These are phyloP conservation scores for Aphrocallistes beatrix DNA, from an alignment of 37 sponge, comb jelly and placozoan genomes.

Conservation along the genomic window DNA sequence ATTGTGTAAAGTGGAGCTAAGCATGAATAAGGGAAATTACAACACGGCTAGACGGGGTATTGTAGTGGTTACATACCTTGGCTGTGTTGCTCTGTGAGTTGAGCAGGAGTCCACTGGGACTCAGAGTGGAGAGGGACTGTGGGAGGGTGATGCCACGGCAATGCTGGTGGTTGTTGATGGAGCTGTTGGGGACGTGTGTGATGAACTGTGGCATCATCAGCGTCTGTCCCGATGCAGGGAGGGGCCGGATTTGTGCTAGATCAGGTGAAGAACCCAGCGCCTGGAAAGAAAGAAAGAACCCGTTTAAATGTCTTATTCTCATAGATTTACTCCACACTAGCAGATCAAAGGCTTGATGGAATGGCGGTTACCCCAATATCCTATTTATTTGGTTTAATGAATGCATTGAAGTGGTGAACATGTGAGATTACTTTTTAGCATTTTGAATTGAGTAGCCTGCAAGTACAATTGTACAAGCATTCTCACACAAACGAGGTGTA, in stretches of 20 bases:
- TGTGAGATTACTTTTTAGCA: no score
- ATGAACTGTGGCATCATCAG: neutral
- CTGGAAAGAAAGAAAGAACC: neutral
- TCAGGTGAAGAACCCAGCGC: slow-evolving; percentile 3
- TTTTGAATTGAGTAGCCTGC: no score
- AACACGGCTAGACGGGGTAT: no score
- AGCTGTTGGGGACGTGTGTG: neutral
- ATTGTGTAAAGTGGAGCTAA: neutral
- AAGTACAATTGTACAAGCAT: no score
- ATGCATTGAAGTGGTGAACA: no score
- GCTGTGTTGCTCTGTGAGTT: neutral
- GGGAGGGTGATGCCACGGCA: no score
- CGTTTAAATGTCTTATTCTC: neutral
- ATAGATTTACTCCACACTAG: neutral
- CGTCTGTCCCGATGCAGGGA: neutral
- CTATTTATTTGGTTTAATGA: no score
- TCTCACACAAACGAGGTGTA: no score
- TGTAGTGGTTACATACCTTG: neutral
- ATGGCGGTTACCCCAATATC: no score
- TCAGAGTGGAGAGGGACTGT: no score
- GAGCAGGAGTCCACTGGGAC: no score
- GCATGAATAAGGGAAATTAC: neutral
- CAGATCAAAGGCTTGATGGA: slow-evolving; percentile 7
- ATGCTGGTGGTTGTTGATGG: neutral
- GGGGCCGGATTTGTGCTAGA: slow-evolving; percentile 10